These are phyloP conservation scores for Mormyrus iriodes DNA, from an alignment of 2,113 vertebrate species.

Conservation along the genomic window DNA sequence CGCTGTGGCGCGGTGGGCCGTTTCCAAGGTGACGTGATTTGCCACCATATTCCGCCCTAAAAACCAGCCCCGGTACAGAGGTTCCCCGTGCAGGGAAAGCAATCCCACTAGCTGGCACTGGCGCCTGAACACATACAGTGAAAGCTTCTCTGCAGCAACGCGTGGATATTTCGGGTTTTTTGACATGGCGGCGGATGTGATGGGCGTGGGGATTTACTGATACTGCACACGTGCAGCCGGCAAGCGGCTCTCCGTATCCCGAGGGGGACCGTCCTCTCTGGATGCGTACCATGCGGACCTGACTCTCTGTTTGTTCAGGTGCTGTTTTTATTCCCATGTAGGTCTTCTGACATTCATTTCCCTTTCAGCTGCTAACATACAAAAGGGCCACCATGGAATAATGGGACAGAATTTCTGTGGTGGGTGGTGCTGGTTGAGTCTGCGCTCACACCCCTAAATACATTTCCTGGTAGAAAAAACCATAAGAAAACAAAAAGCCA, in stretches of 20 bases:
- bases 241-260: background rate
- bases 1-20: background rate
- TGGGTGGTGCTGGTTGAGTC: constrained; percentile 25
- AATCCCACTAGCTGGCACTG: background rate
- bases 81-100: background rate
- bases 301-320: background rate
- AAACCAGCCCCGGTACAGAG: background rate
- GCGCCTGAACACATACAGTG: background rate
- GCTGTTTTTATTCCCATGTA: background rate
- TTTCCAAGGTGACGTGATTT: background rate
- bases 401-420: constrained; percentile 27
- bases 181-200: background rate
- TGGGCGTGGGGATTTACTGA: background rate
- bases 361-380: background rate
- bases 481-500: background rate
- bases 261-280: background rate
- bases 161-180: background rate
- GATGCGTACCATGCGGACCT: background rate
- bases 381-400: background rate
- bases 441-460: constrained; percentile 29
- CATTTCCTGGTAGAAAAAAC: constrained; percentile 27
- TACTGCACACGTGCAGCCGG: background rate
- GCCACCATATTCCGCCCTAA: background rate
- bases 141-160: background rate
- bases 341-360: background rate